Evolutionary conservation across 2,797 vertebrate species (phyloP), one percentile per base, ranked within the genome.

Genomic region (Scyliorhinus canicula): DNA sequence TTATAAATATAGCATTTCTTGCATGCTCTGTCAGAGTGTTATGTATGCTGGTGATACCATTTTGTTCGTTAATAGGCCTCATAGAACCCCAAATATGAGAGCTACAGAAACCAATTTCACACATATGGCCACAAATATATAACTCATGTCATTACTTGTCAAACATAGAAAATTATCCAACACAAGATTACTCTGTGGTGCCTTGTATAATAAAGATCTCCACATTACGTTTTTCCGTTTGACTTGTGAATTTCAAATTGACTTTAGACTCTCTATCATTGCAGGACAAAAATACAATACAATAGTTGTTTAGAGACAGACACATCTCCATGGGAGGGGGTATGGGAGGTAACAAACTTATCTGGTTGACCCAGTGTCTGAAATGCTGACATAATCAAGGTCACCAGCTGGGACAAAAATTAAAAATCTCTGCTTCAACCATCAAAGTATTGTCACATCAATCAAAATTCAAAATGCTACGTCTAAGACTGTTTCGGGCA

Each of bases 361-460:
- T 44, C n/a, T 91, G n/a, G 8, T 91, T 65, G 63, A 65, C 19
- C n/a, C 24, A 65, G 57, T 63, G n/a, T 8, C 60, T 91, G 60
- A 65, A 65, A 91, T 44, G 44, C n/a, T 91, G 88, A 91, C 60
- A 91, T n/a, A 65, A 65, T 65, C 60, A 91, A 91, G 88, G 88
- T 91, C 88, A 91, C 79, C 88, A 91, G 57, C 88, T 91, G 60
- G 60, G n/a, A 91, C n/a, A 91, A 90, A n/a, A 90, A n/a, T n/a
- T 90, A 90, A 90, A 8, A 63, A 90, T 90, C 57, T 8, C 86
- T 63, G 86, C 55, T 90, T 19, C 55, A 60, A 90, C 55, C 55
- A 55, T 55, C 50, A 63, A 90, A 90, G 19, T 90, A 60, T 35
- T 90, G n/a, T 65, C 86, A 26, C 40, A n/a, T 91, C 57, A 91